phyloP scores from a whole-genome alignment of 35 echinoderm and acorn worm species.

The Heliocidaris tuberculata region DNA sequence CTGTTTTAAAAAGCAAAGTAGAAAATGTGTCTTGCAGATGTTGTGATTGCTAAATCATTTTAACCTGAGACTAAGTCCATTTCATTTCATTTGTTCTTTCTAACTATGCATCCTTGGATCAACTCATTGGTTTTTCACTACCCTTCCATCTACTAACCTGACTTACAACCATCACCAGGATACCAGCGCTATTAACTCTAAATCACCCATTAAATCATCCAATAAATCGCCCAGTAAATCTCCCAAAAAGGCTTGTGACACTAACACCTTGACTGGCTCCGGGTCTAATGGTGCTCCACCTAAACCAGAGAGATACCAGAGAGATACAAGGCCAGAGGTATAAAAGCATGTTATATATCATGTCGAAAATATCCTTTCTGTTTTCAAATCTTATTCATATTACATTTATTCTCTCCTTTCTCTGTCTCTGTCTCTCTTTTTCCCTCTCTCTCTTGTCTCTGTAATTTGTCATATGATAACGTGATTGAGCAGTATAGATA shows the following conservation, averaged over 20 bases:
- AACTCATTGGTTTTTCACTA: neutral
- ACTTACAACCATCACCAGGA: conserved; percentile 19
- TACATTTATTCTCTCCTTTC: neutral
- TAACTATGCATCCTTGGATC: conserved; percentile 7
- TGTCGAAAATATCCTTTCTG: neutral
- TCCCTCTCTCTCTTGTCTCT: neutral
- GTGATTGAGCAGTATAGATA: no score
- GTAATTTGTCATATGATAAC: no score
- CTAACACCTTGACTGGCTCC: conserved; percentile 15
- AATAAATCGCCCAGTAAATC: conserved; percentile 31
- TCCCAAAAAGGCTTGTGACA: conserved; percentile 35
- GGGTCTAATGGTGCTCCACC: conserved; percentile 9
- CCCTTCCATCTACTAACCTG: conserved; percentile 13
- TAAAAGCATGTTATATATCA: neutral
- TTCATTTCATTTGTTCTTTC: neutral
- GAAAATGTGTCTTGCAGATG: neutral
- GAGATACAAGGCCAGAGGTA: conserved; percentile 15
- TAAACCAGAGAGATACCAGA: conserved; percentile 28
- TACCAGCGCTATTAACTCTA: conserved; percentile 13
- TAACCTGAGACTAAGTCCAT: neutral
- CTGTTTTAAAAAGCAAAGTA: neutral
- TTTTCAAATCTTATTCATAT: neutral
- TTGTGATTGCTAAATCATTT: neutral
- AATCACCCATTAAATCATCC: conserved; percentile 3
- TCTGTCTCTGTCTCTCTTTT: neutral